Percentiles rank a stretch among this genome's conserved stretches.
These are phyloP conservation scores for Gallinago stenura DNA, from an alignment of 2,797 vertebrate genomes.

Conservation along the genomic window DNA sequence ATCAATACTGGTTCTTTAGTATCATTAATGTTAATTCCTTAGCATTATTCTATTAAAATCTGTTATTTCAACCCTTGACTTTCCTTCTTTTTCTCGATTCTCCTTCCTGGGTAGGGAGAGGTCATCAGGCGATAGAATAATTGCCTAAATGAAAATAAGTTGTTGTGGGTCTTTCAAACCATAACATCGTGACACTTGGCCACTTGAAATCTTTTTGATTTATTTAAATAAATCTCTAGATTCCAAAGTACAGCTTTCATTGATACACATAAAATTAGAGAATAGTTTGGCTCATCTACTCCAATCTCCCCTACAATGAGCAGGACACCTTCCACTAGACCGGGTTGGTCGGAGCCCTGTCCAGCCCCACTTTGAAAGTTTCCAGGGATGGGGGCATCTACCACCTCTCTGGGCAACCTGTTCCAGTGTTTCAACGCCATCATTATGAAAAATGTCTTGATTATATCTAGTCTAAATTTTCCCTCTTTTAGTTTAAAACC, in stretches of 20 bases:
- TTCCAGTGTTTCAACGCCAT: not conserved
- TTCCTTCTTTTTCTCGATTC: not conserved
- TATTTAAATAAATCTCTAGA: not conserved
- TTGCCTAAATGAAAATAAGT: not conserved
- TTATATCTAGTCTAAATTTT: not conserved
- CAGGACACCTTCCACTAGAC: not conserved
- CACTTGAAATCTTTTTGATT: not conserved
- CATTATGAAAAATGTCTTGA: not conserved
- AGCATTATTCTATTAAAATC: not conserved
- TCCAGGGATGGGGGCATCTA: not conserved
- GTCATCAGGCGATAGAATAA: not conserved
- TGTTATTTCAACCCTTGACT: not conserved
- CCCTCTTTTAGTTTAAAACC: not conserved
- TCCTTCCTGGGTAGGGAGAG: not conserved
- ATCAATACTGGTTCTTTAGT: not conserved
- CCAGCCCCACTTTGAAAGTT: not conserved
- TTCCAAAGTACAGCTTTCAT: not conserved
- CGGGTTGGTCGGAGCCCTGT: not conserved
- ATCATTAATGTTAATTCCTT: not conserved
- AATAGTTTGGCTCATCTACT: not conserved
- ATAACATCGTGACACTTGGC: not conserved
- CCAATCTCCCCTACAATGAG: not conserved
- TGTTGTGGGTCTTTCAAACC: not conserved
- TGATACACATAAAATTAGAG: not conserved
- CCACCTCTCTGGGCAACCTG: not conserved